A percentile compares a stretch with the other conserved stretches of the same genome.
Evolutionary conservation across 2,797 vertebrate genomes (phyloP).

Genomic region (Gephyroberyx darwinii): DNA sequence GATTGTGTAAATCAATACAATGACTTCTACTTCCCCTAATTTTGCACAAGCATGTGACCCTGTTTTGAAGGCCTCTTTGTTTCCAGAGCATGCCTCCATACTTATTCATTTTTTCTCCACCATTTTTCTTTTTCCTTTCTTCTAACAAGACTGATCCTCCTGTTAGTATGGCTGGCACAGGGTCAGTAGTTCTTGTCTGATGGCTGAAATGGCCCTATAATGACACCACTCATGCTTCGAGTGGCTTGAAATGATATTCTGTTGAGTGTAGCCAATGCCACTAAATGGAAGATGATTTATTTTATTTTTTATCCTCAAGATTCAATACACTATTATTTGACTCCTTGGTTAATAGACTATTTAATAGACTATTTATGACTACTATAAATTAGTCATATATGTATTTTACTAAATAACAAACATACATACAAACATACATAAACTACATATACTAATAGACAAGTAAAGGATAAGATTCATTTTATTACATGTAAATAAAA

Average conservation of each 20-base stretch:
- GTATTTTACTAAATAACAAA: background rate
- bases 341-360: too few species aligned
- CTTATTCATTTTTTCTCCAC: constrained; percentile 66
- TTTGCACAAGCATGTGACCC: constrained; percentile 78
- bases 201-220: constrained; percentile 62
- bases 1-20: constrained; percentile 82
- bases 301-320: constrained; percentile 14
- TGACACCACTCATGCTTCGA: constrained; percentile 38
- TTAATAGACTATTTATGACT: too few species aligned
- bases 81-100: constrained; percentile 72
- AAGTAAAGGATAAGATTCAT: too few species aligned
- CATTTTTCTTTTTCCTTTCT: constrained; percentile 64
- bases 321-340: background rate
- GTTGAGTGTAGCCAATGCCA: constrained; percentile 12
- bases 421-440: background rate
- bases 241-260: constrained; percentile 42
- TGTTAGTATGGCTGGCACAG: constrained; percentile 64
- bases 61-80: constrained; percentile 83
- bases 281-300: constrained; percentile 6
- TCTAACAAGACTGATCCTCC: constrained; percentile 65
- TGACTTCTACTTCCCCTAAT: constrained; percentile 75
- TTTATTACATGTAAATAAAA: too few species aligned
- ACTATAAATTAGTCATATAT: too few species aligned
- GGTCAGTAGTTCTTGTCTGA: constrained; percentile 74
- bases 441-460: too few species aligned